Conservation (phyloP, 2,113 vertebrate genomes). For the Ardeotis arabs region DNA sequence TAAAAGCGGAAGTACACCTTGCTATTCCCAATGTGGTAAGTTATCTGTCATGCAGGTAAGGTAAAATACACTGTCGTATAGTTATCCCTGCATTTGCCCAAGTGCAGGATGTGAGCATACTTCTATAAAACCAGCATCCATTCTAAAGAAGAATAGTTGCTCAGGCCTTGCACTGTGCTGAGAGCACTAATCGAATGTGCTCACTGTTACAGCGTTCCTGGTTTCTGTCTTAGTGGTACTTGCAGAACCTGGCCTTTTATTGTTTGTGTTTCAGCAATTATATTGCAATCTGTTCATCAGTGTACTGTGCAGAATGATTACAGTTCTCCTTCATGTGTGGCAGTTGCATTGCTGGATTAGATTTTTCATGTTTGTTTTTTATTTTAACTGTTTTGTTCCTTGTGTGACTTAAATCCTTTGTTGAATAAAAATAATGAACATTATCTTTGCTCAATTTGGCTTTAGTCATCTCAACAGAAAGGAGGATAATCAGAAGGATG, state of each 20-base stretch:
- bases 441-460: neutral
- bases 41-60: neutral
- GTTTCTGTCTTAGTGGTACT: neutral
- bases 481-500: neutral
- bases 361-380: neutral
- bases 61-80: neutral
- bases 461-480: neutral
- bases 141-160: neutral
- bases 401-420: neutral
- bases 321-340: neutral
- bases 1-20: constrained; percentile 82
- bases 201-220: neutral
- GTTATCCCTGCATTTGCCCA: neutral
- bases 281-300: neutral
- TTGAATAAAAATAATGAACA: neutral
- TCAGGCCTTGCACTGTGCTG: neutral
- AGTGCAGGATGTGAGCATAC: rapidly evolving
- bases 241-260: neutral
- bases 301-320: neutral
- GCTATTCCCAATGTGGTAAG: constrained; percentile 80
- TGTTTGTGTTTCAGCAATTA: neutral
- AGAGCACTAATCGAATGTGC: neutral
- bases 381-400: neutral
- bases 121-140: neutral
- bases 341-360: neutral